These are phyloP conservation scores for Sternarchorhynchus goeldii DNA, from an alignment of 2,797 vertebrate genomes.

Conservation along the genomic window DNA sequence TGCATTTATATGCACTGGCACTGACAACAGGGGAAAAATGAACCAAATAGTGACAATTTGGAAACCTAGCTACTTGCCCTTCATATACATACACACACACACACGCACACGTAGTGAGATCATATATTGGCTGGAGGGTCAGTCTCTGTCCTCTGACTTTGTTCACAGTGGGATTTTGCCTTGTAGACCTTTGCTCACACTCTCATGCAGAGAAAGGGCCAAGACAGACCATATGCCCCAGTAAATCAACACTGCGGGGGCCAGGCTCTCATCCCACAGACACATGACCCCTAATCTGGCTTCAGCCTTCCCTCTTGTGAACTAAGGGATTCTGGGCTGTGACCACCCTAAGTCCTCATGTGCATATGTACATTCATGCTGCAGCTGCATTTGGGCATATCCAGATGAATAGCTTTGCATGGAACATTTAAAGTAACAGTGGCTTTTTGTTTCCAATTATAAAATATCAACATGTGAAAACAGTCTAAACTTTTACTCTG, in stretches of 20 bases:
- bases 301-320: too few relatives aligned
- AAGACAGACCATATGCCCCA: constrained; percentile 54
- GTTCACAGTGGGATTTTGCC: constrained; percentile 56
- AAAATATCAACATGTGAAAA: constrained; percentile 47
- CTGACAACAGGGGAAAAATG: constrained; percentile 43
- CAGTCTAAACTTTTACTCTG: constrained; percentile 48
- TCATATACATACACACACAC: constrained; percentile 16
- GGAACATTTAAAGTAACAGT: constrained; percentile 60
- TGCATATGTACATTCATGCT: too few relatives aligned
- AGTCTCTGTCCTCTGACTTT: constrained; percentile 63
- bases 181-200: constrained; percentile 53
- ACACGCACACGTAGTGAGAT: constrained; percentile 65
- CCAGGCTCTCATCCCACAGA: constrained; percentile 28
- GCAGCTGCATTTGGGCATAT: too few relatives aligned
- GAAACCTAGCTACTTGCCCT: constrained; percentile 9
- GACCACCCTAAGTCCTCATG: too few relatives aligned
- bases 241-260: constrained; percentile 46
- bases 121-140: constrained; percentile 68
- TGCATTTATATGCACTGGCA: constrained; percentile 72
- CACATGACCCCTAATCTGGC: too few relatives aligned
- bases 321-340: too few relatives aligned
- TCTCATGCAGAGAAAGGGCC: constrained; percentile 54
- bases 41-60: constrained; percentile 17
- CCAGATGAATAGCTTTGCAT: too few relatives aligned
- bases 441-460: constrained; percentile 45